phyloP scores from a whole-genome alignment of 2,797 vertebrate genomes.

The Menidia menidia region DNA sequence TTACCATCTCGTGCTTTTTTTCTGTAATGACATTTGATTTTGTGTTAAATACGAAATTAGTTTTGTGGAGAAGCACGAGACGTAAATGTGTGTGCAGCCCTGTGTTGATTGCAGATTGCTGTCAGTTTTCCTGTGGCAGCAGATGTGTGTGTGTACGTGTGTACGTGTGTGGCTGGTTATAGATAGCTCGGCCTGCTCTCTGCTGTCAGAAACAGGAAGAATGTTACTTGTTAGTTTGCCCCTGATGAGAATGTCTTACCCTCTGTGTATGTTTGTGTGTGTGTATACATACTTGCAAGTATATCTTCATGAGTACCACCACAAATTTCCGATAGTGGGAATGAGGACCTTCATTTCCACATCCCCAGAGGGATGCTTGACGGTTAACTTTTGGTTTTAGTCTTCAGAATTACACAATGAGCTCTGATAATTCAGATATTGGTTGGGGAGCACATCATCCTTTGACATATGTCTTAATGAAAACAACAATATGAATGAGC shows the following conservation, averaged over 20 bases:
- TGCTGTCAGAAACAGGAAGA: slow-evolving; percentile 80
- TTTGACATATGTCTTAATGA: no score
- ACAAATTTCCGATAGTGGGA: no score
- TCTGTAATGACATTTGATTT: not conserved
- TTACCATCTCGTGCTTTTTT: not conserved
- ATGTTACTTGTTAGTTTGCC: slow-evolving; percentile 59
- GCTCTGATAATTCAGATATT: no score
- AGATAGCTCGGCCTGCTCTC: slow-evolving; percentile 61
- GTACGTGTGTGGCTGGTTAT: slow-evolving; percentile 33
- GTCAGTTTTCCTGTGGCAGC: slow-evolving; percentile 50
- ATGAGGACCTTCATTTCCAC: no score
- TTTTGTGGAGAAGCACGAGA: not conserved
- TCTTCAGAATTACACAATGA: no score
- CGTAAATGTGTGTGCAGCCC: slow-evolving; percentile 6
- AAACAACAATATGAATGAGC: no score
- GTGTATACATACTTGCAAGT: not conserved
- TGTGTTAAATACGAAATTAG: not conserved
- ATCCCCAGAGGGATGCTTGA: no score
- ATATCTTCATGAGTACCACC: no score
- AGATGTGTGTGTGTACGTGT: slow-evolving; percentile 47
- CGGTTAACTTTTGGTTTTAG: no score
- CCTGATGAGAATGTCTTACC: slow-evolving; percentile 27
- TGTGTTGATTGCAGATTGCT: slow-evolving; percentile 45
- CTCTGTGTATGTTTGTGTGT: slow-evolving; percentile 4
- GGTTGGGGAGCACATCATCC: no score